These are phyloP conservation scores for Lethenteron camtschaticum DNA, from an alignment of 2,113 vertebrate genomes.

Conservation along the genomic window DNA sequence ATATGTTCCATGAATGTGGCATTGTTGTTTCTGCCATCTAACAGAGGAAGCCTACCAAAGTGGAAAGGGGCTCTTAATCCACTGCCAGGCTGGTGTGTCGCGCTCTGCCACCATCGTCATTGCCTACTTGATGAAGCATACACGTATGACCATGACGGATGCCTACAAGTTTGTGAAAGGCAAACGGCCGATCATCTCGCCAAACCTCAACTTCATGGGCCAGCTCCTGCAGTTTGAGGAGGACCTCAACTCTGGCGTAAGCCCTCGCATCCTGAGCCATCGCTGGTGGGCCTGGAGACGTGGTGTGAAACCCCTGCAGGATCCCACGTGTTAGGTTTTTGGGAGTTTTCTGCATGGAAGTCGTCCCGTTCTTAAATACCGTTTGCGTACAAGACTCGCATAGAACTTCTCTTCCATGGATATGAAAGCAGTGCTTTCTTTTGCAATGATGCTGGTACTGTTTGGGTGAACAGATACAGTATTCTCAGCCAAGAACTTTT, in stretches of 20 bases:
- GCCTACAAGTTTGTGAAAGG: slow-evolving; percentile 49
- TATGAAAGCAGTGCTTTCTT: too few species aligned
- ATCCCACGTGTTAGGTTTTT: too few species aligned
- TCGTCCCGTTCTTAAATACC: too few species aligned
- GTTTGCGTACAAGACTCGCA: too few species aligned
- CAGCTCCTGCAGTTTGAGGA: slow-evolving; percentile 48
- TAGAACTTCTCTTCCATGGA: too few species aligned
- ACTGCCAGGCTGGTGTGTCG: slow-evolving; percentile 53
- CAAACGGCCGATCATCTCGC: slow-evolving; percentile 39
- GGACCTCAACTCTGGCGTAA: slow-evolving; percentile 48
- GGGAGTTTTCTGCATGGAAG: too few species aligned
- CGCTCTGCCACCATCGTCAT: slow-evolving; percentile 50
- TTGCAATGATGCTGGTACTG: too few species aligned
- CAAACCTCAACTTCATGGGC: slow-evolving; percentile 56
- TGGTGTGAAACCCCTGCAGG: slow-evolving; percentile 21
- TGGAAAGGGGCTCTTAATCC: slow-evolving; percentile 38
- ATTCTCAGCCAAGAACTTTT: too few species aligned
- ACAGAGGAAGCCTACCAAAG: slow-evolving; percentile 49
- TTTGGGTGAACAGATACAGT: too few species aligned
- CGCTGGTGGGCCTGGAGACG: slow-evolving; percentile 41
- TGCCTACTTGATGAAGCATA: slow-evolving; percentile 59
- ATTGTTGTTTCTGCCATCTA: too few species aligned
- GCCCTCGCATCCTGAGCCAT: slow-evolving; percentile 42
- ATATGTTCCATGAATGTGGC: too few species aligned
- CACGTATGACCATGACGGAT: slow-evolving; percentile 51